These are phyloP conservation scores for Nymphalis urticae DNA, from an alignment of 2,888 invertebrate genomes.

Conservation along the genomic window DNA sequence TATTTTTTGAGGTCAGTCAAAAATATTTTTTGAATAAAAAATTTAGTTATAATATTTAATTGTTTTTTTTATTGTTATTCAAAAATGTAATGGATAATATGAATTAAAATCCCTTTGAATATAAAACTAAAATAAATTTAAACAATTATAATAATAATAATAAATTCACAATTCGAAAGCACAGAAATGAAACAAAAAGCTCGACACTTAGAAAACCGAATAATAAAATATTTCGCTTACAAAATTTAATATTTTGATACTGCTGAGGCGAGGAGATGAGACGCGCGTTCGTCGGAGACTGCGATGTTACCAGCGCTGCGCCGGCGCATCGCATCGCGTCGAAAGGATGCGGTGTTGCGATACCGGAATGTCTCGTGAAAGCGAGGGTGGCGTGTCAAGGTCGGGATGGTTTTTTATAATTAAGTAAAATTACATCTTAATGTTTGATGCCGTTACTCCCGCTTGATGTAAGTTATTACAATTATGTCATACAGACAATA, in stretches of 20 bases:
- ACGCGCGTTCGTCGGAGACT: slow-evolving; percentile 29
- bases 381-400: slow-evolving; percentile 32
- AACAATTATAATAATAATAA: not conserved
- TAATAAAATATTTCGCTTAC: slow-evolving; percentile 12
- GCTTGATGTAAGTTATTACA: too few species aligned
- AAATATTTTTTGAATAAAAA: not conserved
- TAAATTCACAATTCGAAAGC: slow-evolving; percentile 27
- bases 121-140: too few species aligned
- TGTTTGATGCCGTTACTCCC: not conserved
- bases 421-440: slow-evolving; percentile 13
- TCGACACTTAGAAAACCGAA: slow-evolving; percentile 1
- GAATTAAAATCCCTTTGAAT: not conserved
- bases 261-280: slow-evolving; percentile 30
- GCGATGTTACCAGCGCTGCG: slow-evolving; percentile 19
- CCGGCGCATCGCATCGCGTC: slow-evolving; percentile 12
- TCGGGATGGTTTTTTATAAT: slow-evolving; percentile 26
- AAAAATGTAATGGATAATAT: not conserved
- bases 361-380: slow-evolving; percentile 32
- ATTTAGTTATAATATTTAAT: not conserved
- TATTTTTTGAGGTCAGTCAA: slow-evolving; percentile 2
- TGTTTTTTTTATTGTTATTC: not conserved
- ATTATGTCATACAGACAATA: too few species aligned
- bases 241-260: slow-evolving; percentile 14
- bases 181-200: slow-evolving; percentile 14
- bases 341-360: slow-evolving; percentile 11